Base-by-base conservation (phyloP, 2,113 vertebrate genomes). In the Gallinago undulata region DNA sequence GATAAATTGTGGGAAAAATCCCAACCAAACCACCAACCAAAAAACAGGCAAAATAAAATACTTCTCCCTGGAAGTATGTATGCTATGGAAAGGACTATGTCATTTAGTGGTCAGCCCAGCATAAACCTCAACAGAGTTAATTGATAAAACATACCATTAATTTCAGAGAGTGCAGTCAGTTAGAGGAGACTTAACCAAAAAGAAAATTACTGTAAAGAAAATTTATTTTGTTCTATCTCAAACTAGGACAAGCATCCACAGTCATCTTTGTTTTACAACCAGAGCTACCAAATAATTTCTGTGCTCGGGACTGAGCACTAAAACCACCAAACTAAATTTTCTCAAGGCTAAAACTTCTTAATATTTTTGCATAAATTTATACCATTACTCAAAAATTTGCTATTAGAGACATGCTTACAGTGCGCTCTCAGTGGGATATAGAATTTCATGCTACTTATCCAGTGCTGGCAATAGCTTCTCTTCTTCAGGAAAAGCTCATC, bases 401-500 rank as follows among this genome's bases (percentile, higher is more conserved):
- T 86, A 6, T 92, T 81, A 87, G 24, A 78, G 14, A 37, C 33
- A 27, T 0, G 10, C 33, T 89, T 3, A 0, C 30, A 80, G 67
- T 47, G 45, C 92, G 13, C n/a, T 72, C 86, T 94, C 62, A 35
- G 45, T 0, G 12, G 81, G n/a, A 79, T 63, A 50, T 31, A 87
- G 73, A 86, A 97, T 94, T 96, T 79, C 55, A 55, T 89, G 94
- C 50, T 69, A 43, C 60, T 89, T 81, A 72, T 23, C 21, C 67
- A 84, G 55, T 50, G 55, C 78, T 87, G 91, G 53, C 60, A 64
- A 50, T 19, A 63, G 41, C 67, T 92, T 89, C 77, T 90, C 25
- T 70, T 96, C 27, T 85, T 70, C 67, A 88, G 70, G 48, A 84
- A 67, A 95, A 86, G 30, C 85, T 90, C 92, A 92, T 94, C 82